phyloP scores from a whole-genome alignment of 2,888 invertebrate species.

The Pristionchus exspectatus region DNA sequence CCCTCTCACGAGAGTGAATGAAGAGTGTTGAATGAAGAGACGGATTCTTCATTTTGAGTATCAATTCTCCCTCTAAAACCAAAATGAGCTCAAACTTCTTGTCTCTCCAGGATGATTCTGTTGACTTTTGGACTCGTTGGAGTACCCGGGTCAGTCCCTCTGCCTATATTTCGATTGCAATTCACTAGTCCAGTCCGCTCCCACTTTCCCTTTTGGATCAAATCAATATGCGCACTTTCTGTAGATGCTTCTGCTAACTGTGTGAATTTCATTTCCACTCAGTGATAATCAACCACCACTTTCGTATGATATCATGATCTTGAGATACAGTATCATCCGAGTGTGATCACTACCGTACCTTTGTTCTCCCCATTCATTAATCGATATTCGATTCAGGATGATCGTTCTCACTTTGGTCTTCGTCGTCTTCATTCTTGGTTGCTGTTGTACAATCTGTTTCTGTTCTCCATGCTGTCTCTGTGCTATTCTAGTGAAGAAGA shows the following conservation, averaged over 20 bases:
- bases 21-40: too few relatives aligned
- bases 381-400: slow-evolving; percentile 66
- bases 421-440: slow-evolving; percentile 63
- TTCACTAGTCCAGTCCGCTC: slow-evolving; percentile 4
- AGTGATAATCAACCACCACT: neutral
- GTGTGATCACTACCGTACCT: neutral
- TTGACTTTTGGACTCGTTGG: slow-evolving; percentile 48
- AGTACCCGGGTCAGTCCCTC: slow-evolving; percentile 46
- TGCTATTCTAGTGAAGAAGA: slow-evolving; percentile 62
- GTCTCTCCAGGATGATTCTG: slow-evolving; percentile 47
- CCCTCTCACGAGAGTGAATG: neutral
- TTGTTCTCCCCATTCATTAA: neutral
- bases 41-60: neutral
- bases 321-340: neutral
- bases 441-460: slow-evolving; percentile 69
- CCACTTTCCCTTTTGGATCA: neutral
- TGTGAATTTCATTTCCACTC: neutral
- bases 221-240: neutral
- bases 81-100: neutral
- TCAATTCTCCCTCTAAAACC: neutral
- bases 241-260: slow-evolving; percentile 44
- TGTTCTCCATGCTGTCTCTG: slow-evolving; percentile 68
- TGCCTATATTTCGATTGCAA: neutral
- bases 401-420: slow-evolving; percentile 67
- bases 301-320: neutral